Conservation (phyloP, 2,113 vertebrate genomes). For the Dryoscopus gambensis region DNA sequence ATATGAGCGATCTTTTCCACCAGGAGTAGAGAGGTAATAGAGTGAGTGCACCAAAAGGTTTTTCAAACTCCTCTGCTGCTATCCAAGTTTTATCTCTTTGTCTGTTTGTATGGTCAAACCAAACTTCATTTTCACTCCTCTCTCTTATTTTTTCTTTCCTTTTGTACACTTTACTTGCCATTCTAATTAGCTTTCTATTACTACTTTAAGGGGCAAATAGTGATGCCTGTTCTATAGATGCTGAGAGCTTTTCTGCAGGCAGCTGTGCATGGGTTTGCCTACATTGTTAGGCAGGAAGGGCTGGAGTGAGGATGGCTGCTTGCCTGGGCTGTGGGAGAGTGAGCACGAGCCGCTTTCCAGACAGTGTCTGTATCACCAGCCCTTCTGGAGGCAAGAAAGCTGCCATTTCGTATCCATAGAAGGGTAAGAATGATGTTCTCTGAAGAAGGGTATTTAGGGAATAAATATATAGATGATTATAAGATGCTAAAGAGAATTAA, state of each 20-base stretch:
- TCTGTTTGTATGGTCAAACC: not conserved
- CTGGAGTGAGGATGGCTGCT: not conserved
- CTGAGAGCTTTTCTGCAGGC: not conserved
- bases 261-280: not conserved
- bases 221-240: not conserved
- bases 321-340: not conserved
- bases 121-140: not conserved
- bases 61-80: conserved; percentile 7
- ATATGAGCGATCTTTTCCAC: conserved; percentile 24
- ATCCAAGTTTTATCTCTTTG: conserved; percentile 11
- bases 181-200: conserved; percentile 32
- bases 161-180: conserved; percentile 9
- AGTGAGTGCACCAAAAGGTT: not conserved
- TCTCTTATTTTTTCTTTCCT: not conserved
- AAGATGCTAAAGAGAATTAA: not conserved
- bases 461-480: not conserved
- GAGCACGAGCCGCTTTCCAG: not conserved
- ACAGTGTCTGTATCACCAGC: not conserved
- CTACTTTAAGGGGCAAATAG: not conserved
- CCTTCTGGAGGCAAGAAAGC: not conserved
- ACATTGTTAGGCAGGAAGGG: not conserved
- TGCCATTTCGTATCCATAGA: not conserved
- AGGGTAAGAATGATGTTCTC: not conserved
- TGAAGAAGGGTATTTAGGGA: not conserved
- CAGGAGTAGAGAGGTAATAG: not conserved